Conservation (phyloP, 2,888 invertebrate species). For the Sesamia inferens region DNA sequence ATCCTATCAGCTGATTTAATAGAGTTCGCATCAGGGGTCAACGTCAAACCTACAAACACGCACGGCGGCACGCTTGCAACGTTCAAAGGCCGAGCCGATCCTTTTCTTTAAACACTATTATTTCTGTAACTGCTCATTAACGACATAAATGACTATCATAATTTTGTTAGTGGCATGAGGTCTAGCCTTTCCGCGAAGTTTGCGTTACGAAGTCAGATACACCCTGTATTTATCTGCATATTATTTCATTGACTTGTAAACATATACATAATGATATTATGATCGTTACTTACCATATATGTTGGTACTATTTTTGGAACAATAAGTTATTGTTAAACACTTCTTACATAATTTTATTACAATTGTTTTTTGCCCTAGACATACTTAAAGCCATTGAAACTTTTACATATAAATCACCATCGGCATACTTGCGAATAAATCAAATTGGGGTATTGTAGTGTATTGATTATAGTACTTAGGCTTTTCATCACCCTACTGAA, state of each 20-base stretch:
- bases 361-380: slow-evolving; percentile 49
- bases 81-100: no score
- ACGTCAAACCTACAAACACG: no score
- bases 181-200: no score
- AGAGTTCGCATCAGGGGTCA: no score
- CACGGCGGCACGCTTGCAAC: no score
- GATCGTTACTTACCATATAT: slow-evolving; percentile 3
- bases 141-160: no score
- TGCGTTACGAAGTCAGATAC: no score
- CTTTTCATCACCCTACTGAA: not conserved
- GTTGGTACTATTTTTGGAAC: slow-evolving; percentile 52
- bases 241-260: slow-evolving; percentile 27
- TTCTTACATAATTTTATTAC: slow-evolving; percentile 50
- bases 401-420: not conserved
- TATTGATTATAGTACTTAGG: not conserved
- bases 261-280: slow-evolving; percentile 11
- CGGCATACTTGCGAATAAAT: not conserved
- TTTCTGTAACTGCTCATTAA: no score
- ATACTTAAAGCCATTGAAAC: slow-evolving; percentile 20
- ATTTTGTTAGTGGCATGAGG: no score
- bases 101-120: no score
- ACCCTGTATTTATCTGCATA: slow-evolving; percentile 5
- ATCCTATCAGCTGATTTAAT: no score
- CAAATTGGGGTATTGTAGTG: not conserved
- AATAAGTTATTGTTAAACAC: slow-evolving; percentile 50